Base-by-base conservation (phyloP, 2,888 invertebrate genomes). In the Watsonalla binaria region DNA sequence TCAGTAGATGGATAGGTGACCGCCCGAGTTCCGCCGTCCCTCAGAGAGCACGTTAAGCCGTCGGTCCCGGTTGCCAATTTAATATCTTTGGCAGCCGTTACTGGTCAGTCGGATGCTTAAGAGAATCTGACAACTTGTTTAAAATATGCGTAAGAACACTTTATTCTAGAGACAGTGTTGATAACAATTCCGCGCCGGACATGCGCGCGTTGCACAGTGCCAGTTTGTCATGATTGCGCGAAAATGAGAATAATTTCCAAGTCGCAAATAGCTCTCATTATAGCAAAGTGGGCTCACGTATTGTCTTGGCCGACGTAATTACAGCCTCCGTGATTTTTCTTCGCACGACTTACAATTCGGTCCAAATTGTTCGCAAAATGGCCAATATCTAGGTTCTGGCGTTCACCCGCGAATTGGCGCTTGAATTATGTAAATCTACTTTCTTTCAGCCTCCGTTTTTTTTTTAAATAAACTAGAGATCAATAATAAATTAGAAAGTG, bases 221-320 rank as follows among this genome's bases (percentile, higher is more conserved):
- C 66, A 48, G 66, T 72, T 61, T 63, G 63, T 72, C 53, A 61
- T 61, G 57, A 62, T 63, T 59, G 59, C 65, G 66, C 70, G 59
- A 72, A 77, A 78, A 76, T 76, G 64, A 68, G 62, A 66, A 70
- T 77, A 75, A 84, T 82, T 83, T 82, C 75, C 76, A 72, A 69
- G 72, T 71, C 76, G 68, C 78, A 77, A 75, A 70, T 73, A 70
- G 73, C 66, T 58, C 67, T 72, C 70, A 78, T 81, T 79, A 78
- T 71, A 57, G 59, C 65, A 70, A 78, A 84, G 79, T 80, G 77
- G 72, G 53, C 64, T 63, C 75, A 76, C 75, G 77, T 77, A 79
- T 80, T 81, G 75, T 78, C 73, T 56, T 58, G 63, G 63, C 60
- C 61, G 61, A 56, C 56, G 66, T 64, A 60, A 71, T 72, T 68